Evolutionary conservation across 2,888 invertebrate genomes (phyloP).

Genomic region (Andrena dorsata): DNA sequence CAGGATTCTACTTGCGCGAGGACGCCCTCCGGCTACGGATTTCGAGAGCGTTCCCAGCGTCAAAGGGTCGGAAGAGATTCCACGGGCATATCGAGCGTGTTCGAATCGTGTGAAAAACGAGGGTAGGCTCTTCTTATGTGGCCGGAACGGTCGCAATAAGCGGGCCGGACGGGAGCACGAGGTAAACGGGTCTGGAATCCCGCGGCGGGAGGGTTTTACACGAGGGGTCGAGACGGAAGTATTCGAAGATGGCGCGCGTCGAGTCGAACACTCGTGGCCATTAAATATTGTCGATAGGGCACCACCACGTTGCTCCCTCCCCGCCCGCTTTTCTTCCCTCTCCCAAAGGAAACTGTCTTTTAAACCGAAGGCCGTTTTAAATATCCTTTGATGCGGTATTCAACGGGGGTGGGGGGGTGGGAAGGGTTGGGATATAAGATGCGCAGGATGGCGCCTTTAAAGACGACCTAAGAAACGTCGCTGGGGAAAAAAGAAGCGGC

Average conservation of each 20-base stretch:
- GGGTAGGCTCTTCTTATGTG: background rate
- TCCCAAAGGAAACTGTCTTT: conserved; percentile 64
- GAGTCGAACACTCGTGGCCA: conserved; percentile 48
- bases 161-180: background rate
- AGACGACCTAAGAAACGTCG: conserved; percentile 44
- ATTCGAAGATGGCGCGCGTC: conserved; percentile 17
- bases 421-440: conserved; percentile 57
- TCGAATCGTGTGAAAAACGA: conserved; percentile 35
- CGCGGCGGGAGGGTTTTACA: background rate
- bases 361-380: conserved; percentile 64
- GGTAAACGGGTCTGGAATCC: conserved; percentile 12
- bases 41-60: conserved; percentile 54
- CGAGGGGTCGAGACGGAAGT: conserved; percentile 9
- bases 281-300: conserved; percentile 70
- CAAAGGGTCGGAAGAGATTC: conserved; percentile 45
- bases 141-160: conserved; percentile 38
- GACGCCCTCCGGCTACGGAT: conserved; percentile 52
- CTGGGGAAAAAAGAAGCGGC: conserved; percentile 32
- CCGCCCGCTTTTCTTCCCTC: conserved; percentile 56
- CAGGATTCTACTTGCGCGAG: conserved; percentile 15
- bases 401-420: conserved; percentile 5
- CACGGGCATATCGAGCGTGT: conserved; percentile 21
- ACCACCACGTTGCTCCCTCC: conserved; percentile 35
- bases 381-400: conserved; percentile 70
- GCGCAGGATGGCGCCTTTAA: conserved; percentile 56